These are phyloP conservation scores for Emydoidea blandingii DNA, from an alignment of 2,797 vertebrate species.

Conservation along the genomic window DNA sequence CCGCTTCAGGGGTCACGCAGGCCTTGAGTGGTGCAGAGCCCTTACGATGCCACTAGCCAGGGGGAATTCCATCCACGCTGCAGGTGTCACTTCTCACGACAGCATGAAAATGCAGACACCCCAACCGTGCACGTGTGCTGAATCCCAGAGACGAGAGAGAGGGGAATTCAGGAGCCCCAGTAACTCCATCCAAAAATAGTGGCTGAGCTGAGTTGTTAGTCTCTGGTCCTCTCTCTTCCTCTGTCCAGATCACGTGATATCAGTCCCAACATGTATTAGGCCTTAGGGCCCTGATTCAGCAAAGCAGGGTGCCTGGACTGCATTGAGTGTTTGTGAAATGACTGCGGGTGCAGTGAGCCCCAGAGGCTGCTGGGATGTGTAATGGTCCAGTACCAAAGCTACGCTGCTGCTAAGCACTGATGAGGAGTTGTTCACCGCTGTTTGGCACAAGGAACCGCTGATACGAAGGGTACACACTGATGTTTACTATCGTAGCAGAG, in stretches of 20 bases:
- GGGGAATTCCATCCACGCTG: no score
- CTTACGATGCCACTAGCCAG: no score
- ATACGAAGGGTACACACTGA: rapidly evolving
- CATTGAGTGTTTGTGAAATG: neutral
- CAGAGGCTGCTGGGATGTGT: neutral
- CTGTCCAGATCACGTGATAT: neutral
- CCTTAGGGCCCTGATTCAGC: no score
- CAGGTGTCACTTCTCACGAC: no score
- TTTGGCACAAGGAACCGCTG: neutral
- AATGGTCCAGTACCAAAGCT: neutral
- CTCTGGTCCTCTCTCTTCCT: neutral
- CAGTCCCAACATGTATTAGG: no score
- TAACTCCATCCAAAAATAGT: neutral
- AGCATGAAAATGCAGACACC: no score
- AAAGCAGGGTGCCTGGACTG: neutral
- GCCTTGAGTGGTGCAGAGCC: no score
- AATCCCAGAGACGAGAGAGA: neutral
- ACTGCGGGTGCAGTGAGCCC: neutral
- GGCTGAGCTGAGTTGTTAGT: neutral
- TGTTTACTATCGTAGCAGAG: no score
- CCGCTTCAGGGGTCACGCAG: no score
- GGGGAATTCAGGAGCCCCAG: neutral
- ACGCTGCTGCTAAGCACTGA: conserved; percentile 28
- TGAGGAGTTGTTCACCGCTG: conserved; percentile 3
- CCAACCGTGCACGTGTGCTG: rapidly evolving